These are phyloP conservation scores for Dryomyza anilis DNA, from an alignment of 2,888 invertebrate species.

Conservation along the genomic window DNA sequence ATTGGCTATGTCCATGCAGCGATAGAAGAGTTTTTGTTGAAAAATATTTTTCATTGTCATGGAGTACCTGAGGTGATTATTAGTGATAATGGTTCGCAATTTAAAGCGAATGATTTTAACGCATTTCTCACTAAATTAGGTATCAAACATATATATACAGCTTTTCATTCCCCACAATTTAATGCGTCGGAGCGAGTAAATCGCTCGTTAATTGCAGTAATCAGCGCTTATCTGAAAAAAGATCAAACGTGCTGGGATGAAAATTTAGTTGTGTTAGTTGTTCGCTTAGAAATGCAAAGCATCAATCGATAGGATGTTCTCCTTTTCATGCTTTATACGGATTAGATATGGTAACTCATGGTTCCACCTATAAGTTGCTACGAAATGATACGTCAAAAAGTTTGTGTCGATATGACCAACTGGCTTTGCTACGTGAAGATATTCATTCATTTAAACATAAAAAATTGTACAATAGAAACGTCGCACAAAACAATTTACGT, in stretches of 20 bases:
- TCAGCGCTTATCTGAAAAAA: constrained; percentile 31
- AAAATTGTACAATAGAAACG: constrained; percentile 5
- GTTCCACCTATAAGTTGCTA: constrained; percentile 6
- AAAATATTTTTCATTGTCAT: background rate
- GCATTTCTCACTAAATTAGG: constrained; percentile 23
- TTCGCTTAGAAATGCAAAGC: constrained; percentile 23
- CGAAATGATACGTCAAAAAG: too few relatives aligned
- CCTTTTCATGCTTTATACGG: constrained; percentile 27
- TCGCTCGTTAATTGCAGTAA: constrained; percentile 43
- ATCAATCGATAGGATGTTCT: constrained; percentile 23
- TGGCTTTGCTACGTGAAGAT: background rate
- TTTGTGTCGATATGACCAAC: background rate
- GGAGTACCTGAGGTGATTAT: too few relatives aligned
- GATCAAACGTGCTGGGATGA: constrained; percentile 31
- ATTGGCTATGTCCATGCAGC: background rate
- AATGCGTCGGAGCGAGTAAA: constrained; percentile 51
- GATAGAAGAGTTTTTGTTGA: background rate
- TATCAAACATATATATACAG: constrained; percentile 33
- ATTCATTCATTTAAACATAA: background rate
- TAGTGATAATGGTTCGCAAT: background rate
- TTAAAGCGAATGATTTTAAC: too few relatives aligned
- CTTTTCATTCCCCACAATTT: constrained; percentile 46
- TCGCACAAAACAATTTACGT: too few relatives aligned
- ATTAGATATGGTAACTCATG: constrained; percentile 24
- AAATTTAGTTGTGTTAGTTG: constrained; percentile 24